Conservation (phyloP, 2,888 invertebrate genomes). For the Atethmia centrago region DNA sequence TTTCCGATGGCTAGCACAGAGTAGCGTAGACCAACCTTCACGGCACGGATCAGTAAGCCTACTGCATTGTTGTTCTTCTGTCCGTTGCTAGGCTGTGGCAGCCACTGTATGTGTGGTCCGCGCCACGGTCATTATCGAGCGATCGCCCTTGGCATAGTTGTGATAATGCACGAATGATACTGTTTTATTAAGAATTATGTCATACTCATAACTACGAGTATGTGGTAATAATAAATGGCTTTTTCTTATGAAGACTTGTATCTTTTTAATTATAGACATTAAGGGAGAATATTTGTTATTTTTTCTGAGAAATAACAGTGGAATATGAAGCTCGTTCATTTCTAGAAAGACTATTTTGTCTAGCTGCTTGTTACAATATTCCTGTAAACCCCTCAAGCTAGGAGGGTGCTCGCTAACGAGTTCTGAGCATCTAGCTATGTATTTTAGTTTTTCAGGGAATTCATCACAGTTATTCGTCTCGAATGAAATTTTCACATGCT, state of each 20-base stretch:
- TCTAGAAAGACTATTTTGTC: not conserved
- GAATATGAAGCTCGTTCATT: not conserved
- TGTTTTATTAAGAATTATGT: slow-evolving; percentile 55
- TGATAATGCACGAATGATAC: slow-evolving; percentile 54
- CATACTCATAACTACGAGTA: too few relatives aligned
- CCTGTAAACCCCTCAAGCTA: not conserved
- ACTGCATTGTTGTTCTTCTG: slow-evolving; percentile 37
- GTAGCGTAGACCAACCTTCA: slow-evolving; percentile 20
- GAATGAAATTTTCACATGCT: not conserved
- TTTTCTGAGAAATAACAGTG: not conserved
- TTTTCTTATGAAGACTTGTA: slow-evolving; percentile 41
- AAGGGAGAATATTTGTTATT: not conserved
- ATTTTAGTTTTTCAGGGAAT: not conserved
- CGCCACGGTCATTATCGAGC: slow-evolving; percentile 58
- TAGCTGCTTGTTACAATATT: not conserved
- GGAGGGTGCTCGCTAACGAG: not conserved
- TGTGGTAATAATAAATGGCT: slow-evolving; percentile 35
- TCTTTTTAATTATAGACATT: slow-evolving; percentile 30
- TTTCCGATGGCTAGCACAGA: not conserved
- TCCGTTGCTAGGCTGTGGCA: slow-evolving; percentile 5
- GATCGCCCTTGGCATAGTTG: slow-evolving; percentile 62
- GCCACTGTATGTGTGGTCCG: slow-evolving; percentile 39
- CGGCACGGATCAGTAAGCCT: slow-evolving; percentile 14
- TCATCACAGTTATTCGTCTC: not conserved
- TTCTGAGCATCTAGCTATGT: not conserved